These are phyloP conservation scores for Colossoma macropomum DNA, from an alignment of 2,113 vertebrate genomes.

Conservation along the genomic window DNA sequence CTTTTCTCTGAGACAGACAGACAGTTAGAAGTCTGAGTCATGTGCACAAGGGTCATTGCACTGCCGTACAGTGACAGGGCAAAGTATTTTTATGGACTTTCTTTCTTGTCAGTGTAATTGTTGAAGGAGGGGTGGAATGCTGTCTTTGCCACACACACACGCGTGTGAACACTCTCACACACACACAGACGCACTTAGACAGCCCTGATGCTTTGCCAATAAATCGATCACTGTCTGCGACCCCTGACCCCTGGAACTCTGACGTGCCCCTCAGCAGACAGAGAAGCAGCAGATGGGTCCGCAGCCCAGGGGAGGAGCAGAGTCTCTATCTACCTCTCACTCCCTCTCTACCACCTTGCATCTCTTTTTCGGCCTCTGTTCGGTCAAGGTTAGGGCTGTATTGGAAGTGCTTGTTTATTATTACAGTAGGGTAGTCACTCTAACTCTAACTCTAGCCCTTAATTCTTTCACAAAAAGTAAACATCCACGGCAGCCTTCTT, in stretches of 20 bases:
- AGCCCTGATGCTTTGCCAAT: constrained; percentile 47
- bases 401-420: too few relatives aligned
- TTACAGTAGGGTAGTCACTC: too few relatives aligned
- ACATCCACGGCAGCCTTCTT: too few relatives aligned
- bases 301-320: constrained; percentile 49
- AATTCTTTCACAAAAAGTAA: too few relatives aligned
- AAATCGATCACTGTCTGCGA: constrained; percentile 73
- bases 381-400: background rate
- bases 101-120: constrained; percentile 7
- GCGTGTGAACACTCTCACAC: background rate
- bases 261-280: constrained; percentile 48
- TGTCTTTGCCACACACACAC: background rate
- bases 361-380: background rate
- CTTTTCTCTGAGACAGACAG: constrained; percentile 26
- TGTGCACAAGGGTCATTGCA: background rate
- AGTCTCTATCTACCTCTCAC: constrained; percentile 31
- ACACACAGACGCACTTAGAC: constrained; percentile 23
- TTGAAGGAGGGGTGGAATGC: background rate
- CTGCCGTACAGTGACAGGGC: background rate
- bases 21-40: constrained; percentile 13
- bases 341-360: constrained; percentile 34
- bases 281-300: constrained; percentile 66
- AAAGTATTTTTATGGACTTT: background rate
- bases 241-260: constrained; percentile 64
- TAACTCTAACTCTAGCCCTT: too few relatives aligned